phyloP scores from a whole-genome alignment of 35 echinoderm and acorn worm genomes.

The Nesometra sesokonis region DNA sequence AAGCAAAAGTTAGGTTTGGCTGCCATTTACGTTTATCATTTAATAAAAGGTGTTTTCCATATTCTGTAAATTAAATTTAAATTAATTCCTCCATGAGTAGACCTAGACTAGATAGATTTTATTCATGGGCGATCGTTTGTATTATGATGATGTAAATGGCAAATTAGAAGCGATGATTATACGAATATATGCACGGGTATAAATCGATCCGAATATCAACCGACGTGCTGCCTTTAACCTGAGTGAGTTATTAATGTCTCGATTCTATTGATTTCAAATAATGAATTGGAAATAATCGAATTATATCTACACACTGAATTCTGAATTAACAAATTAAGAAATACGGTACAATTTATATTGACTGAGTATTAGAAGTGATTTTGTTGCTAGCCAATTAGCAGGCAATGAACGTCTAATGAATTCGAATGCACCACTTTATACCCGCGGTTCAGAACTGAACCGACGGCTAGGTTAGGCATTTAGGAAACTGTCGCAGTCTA shows the following conservation, averaged over 20 bases:
- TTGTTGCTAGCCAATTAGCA: neutral
- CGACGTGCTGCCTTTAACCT: no score
- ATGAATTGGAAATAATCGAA: neutral
- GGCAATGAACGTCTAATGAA: neutral
- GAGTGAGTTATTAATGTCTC: neutral
- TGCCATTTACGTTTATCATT: no score
- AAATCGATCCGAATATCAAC: neutral
- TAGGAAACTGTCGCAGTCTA: no score
- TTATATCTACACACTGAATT: neutral
- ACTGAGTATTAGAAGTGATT: neutral
- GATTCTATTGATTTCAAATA: neutral
- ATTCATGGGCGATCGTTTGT: neutral
- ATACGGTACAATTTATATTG: neutral
- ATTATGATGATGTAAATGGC: neutral
- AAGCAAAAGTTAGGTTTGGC: no score
- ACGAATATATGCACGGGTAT: neutral
- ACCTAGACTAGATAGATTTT: no score
- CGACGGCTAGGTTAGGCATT: no score
- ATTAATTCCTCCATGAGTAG: no score
- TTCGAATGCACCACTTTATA: neutral
- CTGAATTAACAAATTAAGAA: neutral
- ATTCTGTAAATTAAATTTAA: no score
- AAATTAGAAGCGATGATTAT: neutral
- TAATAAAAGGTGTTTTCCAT: no score
- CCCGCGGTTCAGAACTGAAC: no score